Percentiles rank a stretch among this genome's conserved stretches.
These are phyloP conservation scores for Macrosteles quadrilineatus DNA, from an alignment of 1,140 invertebrate genomes.

Conservation along the genomic window DNA sequence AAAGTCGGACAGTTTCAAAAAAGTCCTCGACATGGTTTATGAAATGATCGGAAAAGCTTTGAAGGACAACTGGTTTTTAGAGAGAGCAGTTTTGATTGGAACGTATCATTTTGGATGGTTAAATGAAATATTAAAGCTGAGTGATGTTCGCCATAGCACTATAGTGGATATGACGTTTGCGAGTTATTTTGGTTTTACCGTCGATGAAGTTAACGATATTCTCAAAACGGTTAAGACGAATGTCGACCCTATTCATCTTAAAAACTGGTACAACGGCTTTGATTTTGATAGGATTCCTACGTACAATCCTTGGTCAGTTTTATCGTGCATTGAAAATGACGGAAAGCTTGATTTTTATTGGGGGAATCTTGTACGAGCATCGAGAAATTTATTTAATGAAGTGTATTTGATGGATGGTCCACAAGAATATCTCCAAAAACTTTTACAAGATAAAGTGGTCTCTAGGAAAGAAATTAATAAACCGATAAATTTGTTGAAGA, in stretches of 20 bases:
- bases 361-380: not conserved
- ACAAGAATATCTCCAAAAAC: constrained; percentile 2
- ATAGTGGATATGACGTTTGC: constrained; percentile 5
- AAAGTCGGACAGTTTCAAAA: not conserved
- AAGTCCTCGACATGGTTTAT: not conserved
- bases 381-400: not conserved
- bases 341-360: not conserved
- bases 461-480: not conserved
- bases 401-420: not conserved
- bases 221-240: not conserved
- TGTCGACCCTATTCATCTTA: not conserved
- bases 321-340: not conserved
- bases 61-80: not conserved
- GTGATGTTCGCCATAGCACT: constrained; percentile 7
- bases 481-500: not conserved
- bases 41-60: not conserved
- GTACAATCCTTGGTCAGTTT: not conserved
- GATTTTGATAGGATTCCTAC: not conserved
- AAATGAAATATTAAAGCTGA: not conserved
- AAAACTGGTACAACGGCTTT: constrained; percentile 1
- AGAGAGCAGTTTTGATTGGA: not conserved
- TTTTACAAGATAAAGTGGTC: not conserved
- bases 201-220: not conserved
- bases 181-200: not conserved
- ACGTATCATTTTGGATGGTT: not conserved